A percentile compares a stretch with the other conserved stretches of the same genome.
phyloP scores from a whole-genome alignment of 2,797 vertebrate genomes.

The Labroides dimidiatus region DNA sequence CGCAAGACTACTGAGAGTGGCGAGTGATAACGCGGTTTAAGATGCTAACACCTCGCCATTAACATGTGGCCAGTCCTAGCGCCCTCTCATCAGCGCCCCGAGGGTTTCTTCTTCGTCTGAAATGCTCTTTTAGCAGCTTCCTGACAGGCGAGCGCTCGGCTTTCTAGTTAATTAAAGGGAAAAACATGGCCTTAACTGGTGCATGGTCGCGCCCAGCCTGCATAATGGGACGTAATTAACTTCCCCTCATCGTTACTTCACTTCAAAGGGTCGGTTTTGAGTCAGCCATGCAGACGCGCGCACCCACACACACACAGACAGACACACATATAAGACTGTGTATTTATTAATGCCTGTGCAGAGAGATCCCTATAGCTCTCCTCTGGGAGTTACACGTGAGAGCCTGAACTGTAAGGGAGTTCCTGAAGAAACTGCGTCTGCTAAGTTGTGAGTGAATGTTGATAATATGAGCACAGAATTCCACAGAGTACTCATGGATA shows the following conservation, averaged over 20 bases:
- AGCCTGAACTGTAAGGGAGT: conserved; percentile 51
- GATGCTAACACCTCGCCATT: conserved; percentile 82
- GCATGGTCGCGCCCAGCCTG: conserved; percentile 91
- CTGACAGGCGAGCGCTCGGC: conserved; percentile 91
- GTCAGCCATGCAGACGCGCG: conserved; percentile 68
- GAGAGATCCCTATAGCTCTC: conserved; percentile 68
- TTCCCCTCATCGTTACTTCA: conserved; percentile 96
- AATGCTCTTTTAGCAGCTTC: conserved; percentile 86
- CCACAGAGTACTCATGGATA: conserved; percentile 24
- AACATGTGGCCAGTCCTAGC: conserved; percentile 82
- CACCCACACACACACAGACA: conserved; percentile 31
- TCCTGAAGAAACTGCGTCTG: conserved; percentile 46
- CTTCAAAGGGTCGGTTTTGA: conserved; percentile 86
- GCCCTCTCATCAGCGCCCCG: conserved; percentile 81
- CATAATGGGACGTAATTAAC: conserved; percentile 96
- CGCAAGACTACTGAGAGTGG: conserved; percentile 65
- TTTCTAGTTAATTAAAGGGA: conserved; percentile 98
- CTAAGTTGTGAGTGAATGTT: conserved; percentile 47
- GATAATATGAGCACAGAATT: conserved; percentile 55
- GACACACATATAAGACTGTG: conserved; percentile 52
- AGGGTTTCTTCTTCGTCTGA: conserved; percentile 80
- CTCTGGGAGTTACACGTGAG: conserved; percentile 64
- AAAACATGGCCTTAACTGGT: conserved; percentile 93
- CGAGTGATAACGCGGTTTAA: conserved; percentile 77
- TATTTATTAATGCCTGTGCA: conserved; percentile 69